Percentiles rank a stretch among this genome's conserved stretches.
These are phyloP conservation scores for Yoshiicerus persimilis DNA, from an alignment of 1,140 invertebrate genomes.

Conservation along the genomic window DNA sequence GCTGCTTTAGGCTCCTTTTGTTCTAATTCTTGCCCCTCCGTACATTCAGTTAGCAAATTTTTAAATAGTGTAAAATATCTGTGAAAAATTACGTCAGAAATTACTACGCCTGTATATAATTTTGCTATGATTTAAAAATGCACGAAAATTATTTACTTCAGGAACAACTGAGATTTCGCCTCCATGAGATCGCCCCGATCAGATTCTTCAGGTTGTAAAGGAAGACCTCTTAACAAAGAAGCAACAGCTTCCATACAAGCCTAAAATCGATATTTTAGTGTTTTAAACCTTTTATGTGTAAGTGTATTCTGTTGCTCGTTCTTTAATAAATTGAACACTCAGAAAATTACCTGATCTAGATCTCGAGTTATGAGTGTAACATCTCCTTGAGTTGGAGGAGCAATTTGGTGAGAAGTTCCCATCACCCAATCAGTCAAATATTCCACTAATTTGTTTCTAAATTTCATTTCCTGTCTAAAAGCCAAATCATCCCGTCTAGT, in stretches of 20 bases:
- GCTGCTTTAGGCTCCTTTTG: slow-evolving; percentile 67
- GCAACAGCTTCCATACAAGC: slow-evolving; percentile 98
- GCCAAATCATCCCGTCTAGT: slow-evolving; percentile 88
- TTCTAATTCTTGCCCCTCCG: slow-evolving; percentile 71
- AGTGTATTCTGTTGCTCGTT: no score
- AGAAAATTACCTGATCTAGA: slow-evolving; percentile 41
- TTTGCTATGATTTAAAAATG: neutral
- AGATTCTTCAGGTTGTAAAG: slow-evolving; percentile 95
- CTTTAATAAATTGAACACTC: neutral
- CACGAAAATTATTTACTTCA: slow-evolving; percentile 68
- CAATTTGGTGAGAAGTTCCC: slow-evolving; percentile 88
- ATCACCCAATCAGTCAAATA: slow-evolving; percentile 98
- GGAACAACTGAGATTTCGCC: slow-evolving; percentile 94
- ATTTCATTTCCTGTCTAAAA: slow-evolving; percentile 98
- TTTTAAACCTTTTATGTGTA: no score
- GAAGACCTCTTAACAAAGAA: slow-evolving; percentile 83
- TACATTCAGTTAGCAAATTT: slow-evolving; percentile 95
- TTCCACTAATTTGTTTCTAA: slow-evolving; percentile 92
- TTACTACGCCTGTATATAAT: neutral
- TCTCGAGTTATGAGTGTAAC: slow-evolving; percentile 71
- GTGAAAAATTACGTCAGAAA: neutral
- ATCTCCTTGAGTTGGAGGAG: slow-evolving; percentile 73
- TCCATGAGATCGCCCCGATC: slow-evolving; percentile 96
- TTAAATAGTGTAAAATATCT: slow-evolving; percentile 95
- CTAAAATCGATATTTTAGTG: slow-evolving; percentile 58